A percentile compares a stretch with the other conserved stretches of the same genome.
Evolutionary conservation across 1,140 invertebrate genomes (phyloP).

Genomic region (Zaprionus lachaisei): DNA sequence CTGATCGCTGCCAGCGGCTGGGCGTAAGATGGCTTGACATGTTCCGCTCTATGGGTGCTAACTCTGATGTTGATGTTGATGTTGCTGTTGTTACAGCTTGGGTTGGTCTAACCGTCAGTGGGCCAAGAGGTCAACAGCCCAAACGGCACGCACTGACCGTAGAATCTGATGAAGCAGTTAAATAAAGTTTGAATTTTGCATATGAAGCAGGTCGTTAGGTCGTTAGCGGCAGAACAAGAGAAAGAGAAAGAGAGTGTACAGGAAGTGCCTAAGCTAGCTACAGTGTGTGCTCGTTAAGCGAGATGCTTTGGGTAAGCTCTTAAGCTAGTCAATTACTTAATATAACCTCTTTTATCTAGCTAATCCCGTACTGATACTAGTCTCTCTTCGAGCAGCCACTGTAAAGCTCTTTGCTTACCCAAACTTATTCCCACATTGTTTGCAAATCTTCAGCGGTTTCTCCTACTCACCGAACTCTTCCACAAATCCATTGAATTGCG

Average conservation of each 20-base stretch:
- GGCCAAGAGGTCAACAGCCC: conserved; percentile 53
- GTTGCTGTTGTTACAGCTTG: neutral
- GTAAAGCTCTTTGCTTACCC: neutral
- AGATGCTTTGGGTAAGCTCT: neutral
- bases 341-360: neutral
- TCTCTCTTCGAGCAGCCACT: neutral
- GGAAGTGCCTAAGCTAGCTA: neutral
- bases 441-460: too few relatives aligned
- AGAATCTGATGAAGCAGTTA: conserved; percentile 10
- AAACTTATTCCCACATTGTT: neutral
- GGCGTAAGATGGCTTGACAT: conserved; percentile 40
- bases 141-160: conserved; percentile 19
- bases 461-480: conserved; percentile 71
- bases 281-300: neutral
- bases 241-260: neutral
- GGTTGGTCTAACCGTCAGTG: conserved; percentile 11
- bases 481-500: conserved; percentile 63
- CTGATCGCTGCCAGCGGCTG: conserved; percentile 20
- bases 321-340: too few relatives aligned
- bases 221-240: neutral
- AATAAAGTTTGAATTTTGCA: conserved; percentile 16
- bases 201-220: conserved; percentile 23
- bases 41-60: conserved; percentile 24
- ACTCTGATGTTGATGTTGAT: neutral
- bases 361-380: neutral